These are phyloP conservation scores for Acinonyx jubatus DNA, from an alignment of 2,113 vertebrate species.

Conservation along the genomic window DNA sequence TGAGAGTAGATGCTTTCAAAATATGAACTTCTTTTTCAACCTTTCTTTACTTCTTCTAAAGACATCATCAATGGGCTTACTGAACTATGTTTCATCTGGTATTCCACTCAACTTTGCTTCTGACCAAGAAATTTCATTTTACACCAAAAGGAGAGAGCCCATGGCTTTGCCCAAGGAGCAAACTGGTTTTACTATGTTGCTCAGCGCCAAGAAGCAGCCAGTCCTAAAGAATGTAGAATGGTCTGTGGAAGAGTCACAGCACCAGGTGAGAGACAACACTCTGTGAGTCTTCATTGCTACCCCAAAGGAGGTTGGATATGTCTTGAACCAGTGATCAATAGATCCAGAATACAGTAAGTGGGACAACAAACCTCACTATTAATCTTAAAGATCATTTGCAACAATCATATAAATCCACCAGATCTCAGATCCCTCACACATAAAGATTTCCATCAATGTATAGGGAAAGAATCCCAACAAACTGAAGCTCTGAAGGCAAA, in stretches of 20 bases:
- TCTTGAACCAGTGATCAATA: not conserved
- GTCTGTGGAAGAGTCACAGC: not conserved
- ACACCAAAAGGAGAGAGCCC: not conserved
- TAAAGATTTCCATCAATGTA: not conserved
- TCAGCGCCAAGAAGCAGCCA: not conserved
- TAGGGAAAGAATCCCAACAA: not conserved
- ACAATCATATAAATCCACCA: not conserved
- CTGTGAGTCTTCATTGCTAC: not conserved
- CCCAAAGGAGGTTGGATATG: not conserved
- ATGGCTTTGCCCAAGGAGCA: not conserved
- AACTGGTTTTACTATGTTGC: not conserved
- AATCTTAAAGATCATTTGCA: not conserved
- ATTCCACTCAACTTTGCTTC: not conserved
- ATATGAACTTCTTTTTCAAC: not conserved
- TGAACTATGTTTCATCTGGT: not conserved
- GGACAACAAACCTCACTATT: too few species aligned
- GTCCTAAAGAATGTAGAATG: not conserved
- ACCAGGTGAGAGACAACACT: not conserved
- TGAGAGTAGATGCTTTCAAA: not conserved
- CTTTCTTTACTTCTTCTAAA: not conserved
- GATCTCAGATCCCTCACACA: not conserved
- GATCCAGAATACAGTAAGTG: not conserved
- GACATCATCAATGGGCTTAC: not conserved
- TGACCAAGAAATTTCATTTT: not conserved
- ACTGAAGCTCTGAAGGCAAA: not conserved